Percentiles rank a stretch among this genome's conserved stretches.
phyloP scores from a whole-genome alignment of 2,888 invertebrate species.

The Scaptomyza cyrtandrae region DNA sequence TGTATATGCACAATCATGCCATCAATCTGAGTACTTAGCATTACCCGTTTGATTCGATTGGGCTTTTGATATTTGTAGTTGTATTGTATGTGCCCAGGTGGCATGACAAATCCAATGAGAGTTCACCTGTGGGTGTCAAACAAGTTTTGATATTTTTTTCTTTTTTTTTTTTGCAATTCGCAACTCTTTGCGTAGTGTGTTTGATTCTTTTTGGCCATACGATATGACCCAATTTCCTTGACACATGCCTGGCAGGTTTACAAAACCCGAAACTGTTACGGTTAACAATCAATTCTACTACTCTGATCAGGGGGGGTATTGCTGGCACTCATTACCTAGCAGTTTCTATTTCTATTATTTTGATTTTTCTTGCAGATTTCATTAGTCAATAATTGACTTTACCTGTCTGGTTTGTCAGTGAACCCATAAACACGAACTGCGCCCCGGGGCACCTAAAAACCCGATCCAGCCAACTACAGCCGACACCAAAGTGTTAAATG shows the following conservation, averaged over 20 bases:
- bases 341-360: slow-evolving; percentile 25
- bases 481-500: slow-evolving; percentile 34
- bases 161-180: slow-evolving; percentile 9
- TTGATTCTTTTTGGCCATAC: slow-evolving; percentile 63
- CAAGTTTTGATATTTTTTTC: slow-evolving; percentile 40
- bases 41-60: slow-evolving; percentile 44
- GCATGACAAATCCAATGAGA: slow-evolving; percentile 72
- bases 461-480: slow-evolving; percentile 15
- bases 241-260: slow-evolving; percentile 80
- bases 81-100: slow-evolving; percentile 48
- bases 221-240: slow-evolving; percentile 79
- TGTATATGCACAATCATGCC: slow-evolving; percentile 46
- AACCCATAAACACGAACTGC: slow-evolving; percentile 66
- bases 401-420: slow-evolving; percentile 75
- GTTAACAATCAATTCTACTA: slow-evolving; percentile 73
- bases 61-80: slow-evolving; percentile 34
- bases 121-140: slow-evolving; percentile 75
- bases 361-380: slow-evolving; percentile 65
- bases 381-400: slow-evolving; percentile 80
- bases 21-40: slow-evolving; percentile 62
- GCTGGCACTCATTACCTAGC: slow-evolving; percentile 62
- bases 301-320: slow-evolving; percentile 26
- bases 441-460: slow-evolving; percentile 56
- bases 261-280: slow-evolving; percentile 75
- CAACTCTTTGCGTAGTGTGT: slow-evolving; percentile 31